phyloP scores from a whole-genome alignment of 2,888 invertebrate genomes.

The Pristionchus exspectatus region DNA sequence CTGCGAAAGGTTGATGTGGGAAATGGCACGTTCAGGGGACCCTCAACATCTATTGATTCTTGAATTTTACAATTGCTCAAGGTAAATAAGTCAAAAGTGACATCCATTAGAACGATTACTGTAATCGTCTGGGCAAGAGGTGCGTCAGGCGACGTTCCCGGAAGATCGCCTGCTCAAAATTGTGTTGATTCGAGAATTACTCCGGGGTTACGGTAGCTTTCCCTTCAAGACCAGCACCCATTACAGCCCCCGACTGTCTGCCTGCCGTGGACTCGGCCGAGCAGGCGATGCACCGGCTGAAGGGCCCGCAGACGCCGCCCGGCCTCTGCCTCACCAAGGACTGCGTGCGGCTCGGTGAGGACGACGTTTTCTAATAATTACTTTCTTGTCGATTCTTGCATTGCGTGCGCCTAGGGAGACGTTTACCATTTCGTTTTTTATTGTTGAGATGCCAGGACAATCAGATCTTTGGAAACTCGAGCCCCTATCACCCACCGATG shows the following conservation, averaged over 20 bases:
- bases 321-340: slow-evolving; percentile 44
- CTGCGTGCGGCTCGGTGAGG: slow-evolving; percentile 53
- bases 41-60: no score
- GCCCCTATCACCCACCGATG: no score
- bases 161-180: no score
- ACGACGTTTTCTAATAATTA: not conserved
- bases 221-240: not conserved
- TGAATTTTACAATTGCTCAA: not conserved
- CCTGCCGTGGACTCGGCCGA: not conserved
- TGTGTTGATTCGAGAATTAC: not conserved
- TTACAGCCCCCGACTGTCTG: slow-evolving; percentile 51
- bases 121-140: no score
- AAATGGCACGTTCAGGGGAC: not conserved
- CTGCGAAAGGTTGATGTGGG: not conserved
- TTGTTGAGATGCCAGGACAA: no score
- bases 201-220: not conserved
- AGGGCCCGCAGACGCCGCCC: slow-evolving; percentile 1
- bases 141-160: no score
- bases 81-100: no score
- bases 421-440: no score
- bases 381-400: not conserved
- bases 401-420: not conserved
- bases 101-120: no score
- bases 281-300: not conserved
- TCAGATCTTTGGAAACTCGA: no score